phyloP scores from a whole-genome alignment of 1,140 invertebrate species.

The Aphelinus atriplicis region DNA sequence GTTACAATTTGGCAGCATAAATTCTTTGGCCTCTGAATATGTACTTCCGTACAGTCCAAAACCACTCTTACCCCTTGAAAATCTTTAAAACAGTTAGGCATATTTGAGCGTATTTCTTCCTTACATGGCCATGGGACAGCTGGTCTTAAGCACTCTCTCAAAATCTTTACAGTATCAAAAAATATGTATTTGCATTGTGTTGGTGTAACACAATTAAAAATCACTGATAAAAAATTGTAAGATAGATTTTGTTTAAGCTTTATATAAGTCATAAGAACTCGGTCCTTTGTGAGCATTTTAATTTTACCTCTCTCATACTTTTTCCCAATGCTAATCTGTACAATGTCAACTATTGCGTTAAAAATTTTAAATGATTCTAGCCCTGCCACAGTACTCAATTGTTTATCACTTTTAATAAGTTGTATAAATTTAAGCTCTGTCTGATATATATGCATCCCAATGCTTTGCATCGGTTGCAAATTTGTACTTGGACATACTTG shows the following conservation, averaged over 20 bases:
- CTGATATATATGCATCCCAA: not conserved
- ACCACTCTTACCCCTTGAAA: constrained; percentile 40
- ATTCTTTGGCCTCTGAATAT: constrained; percentile 40
- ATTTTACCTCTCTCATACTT: too few species aligned
- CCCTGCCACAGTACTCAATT: constrained; percentile 32
- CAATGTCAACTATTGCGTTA: constrained; percentile 20
- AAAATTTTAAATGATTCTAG: constrained; percentile 26
- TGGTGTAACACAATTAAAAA: constrained; percentile 10
- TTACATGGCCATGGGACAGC: constrained; percentile 27
- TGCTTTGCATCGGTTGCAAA: too few species aligned
- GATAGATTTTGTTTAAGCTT: constrained; percentile 30
- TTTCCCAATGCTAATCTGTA: not conserved
- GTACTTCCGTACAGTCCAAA: constrained; percentile 47
- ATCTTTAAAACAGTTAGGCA: constrained; percentile 39
- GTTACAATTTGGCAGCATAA: constrained; percentile 36
- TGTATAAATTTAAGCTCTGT: constrained; percentile 13
- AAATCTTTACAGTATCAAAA: constrained; percentile 9
- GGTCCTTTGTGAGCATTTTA: too few species aligned
- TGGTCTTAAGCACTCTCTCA: constrained; percentile 21
- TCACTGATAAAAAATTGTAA: constrained; percentile 25
- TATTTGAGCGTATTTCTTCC: constrained; percentile 32
- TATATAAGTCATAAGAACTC: too few species aligned
- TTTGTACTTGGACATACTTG: not conserved
- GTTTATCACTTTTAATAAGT: constrained; percentile 22
- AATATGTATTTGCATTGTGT: constrained; percentile 28